Percentiles rank a stretch among this genome's conserved stretches.
These are phyloP conservation scores for Piscicola geometra DNA, from an alignment of 2,888 invertebrate genomes.

Conservation along the genomic window DNA sequence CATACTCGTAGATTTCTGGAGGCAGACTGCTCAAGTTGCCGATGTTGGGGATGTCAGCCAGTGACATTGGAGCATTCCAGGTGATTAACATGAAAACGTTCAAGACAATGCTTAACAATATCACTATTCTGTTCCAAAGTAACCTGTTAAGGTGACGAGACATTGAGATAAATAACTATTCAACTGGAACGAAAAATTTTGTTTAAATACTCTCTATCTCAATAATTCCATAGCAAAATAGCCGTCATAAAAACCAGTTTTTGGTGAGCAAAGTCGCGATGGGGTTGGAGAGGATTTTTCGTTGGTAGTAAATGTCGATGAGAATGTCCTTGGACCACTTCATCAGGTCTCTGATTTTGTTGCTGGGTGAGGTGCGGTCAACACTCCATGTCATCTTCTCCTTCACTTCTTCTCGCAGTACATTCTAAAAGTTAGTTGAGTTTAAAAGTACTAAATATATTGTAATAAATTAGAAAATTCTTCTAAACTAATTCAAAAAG, in stretches of 20 bases:
- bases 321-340: conserved; percentile 57
- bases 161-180: too few species aligned
- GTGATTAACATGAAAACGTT: conserved; percentile 45
- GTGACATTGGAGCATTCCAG: conserved; percentile 44
- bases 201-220: neutral
- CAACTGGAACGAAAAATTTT: neutral
- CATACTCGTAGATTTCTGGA: conserved; percentile 40
- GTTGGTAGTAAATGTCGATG: conserved; percentile 56
- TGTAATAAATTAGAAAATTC: neutral
- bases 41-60: conserved; percentile 18
- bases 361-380: conserved; percentile 55
- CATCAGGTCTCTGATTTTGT: conserved; percentile 57
- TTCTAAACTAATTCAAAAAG: neutral
- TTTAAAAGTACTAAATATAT: too few species aligned
- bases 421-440: too few species aligned
- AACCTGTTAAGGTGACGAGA: conserved; percentile 40
- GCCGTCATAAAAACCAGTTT: conserved; percentile 53
- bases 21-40: conserved; percentile 36
- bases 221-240: neutral
- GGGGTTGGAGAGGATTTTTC: conserved; percentile 52
- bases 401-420: conserved; percentile 55
- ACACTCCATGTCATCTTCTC: conserved; percentile 56
- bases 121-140: conserved; percentile 42
- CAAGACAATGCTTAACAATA: conserved; percentile 44
- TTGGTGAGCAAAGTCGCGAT: conserved; percentile 54